phyloP scores from a whole-genome alignment of 2,113 vertebrate species.

The Notothenia rossii region DNA sequence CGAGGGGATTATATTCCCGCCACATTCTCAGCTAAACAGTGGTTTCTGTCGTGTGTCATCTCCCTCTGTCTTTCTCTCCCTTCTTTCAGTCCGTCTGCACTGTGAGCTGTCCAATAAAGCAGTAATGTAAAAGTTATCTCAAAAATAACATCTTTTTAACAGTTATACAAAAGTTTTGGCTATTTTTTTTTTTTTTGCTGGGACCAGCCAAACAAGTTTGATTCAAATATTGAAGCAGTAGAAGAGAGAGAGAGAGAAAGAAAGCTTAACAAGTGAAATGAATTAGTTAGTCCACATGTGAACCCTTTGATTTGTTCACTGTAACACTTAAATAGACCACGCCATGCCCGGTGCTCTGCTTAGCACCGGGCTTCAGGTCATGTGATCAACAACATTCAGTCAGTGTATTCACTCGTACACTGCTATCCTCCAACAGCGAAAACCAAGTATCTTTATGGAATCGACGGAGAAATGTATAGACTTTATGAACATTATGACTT shows the following conservation, averaged over 20 bases:
- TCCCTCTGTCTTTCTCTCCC: neutral
- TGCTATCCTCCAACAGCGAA: slow-evolving; percentile 13
- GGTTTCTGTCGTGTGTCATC: neutral
- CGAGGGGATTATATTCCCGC: neutral
- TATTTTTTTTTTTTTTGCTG: slow-evolving; percentile 56
- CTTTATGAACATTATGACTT: slow-evolving; percentile 43
- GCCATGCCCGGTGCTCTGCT: slow-evolving; percentile 20
- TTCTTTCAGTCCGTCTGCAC: slow-evolving; percentile 13
- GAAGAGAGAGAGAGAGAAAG: slow-evolving; percentile 13
- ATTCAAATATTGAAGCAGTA: slow-evolving; percentile 50
- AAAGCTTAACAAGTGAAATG: slow-evolving; percentile 37
- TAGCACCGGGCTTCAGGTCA: slow-evolving; percentile 65
- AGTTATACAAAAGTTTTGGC: slow-evolving; percentile 69
- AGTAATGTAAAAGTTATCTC: slow-evolving; percentile 47
- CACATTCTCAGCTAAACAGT: slow-evolving; percentile 9
- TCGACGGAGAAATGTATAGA: neutral
- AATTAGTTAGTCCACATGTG: neutral
- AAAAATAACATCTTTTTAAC: slow-evolving; percentile 67
- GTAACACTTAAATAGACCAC: slow-evolving; percentile 28
- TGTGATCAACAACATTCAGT: slow-evolving; percentile 52
- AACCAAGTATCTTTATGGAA: slow-evolving; percentile 9
- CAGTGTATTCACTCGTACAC: slow-evolving; percentile 16
- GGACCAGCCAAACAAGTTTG: slow-evolving; percentile 78
- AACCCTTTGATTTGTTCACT: slow-evolving; percentile 35
- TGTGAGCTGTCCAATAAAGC: slow-evolving; percentile 26